Percentiles rank a stretch among this genome's conserved stretches.
Conservation (phyloP, 1,140 invertebrate genomes). For the Saccostrea glomerata region DNA sequence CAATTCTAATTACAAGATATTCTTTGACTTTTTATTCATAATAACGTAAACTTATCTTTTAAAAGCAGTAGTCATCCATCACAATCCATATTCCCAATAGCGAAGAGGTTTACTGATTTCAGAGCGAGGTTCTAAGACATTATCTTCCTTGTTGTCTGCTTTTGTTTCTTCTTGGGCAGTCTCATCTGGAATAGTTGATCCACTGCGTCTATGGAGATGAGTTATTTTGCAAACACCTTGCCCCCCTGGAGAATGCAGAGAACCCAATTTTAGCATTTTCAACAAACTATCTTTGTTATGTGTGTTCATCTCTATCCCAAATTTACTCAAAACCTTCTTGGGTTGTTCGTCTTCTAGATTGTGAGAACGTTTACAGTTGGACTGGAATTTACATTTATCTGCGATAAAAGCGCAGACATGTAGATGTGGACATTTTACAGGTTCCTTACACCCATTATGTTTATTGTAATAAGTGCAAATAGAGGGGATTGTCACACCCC, state of each 20-base stretch:
- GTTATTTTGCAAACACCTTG: not conserved
- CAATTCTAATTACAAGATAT: no score
- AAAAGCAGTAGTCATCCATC: no score
- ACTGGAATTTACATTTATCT: not conserved
- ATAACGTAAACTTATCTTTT: no score
- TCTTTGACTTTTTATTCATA: no score
- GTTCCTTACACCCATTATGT: not conserved
- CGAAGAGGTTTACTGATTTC: not conserved
- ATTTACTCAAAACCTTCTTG: constrained; percentile 9
- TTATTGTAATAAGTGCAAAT: not conserved
- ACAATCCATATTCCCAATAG: not conserved
- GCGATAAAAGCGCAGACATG: not conserved
- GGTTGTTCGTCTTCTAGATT: not conserved
- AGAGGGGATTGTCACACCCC: not conserved
- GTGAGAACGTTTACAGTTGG: constrained; percentile 14
- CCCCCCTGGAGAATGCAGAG: not conserved
- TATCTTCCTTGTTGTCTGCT: not conserved
- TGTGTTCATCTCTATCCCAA: not conserved
- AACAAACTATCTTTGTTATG: not conserved
- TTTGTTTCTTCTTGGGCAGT: not conserved
- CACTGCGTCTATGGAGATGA: no score
- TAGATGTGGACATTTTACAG: not conserved
- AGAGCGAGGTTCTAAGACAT: not conserved
- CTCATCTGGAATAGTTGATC: no score
- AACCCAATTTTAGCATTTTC: not conserved